Base-by-base conservation (phyloP, 2,888 invertebrate genomes). In the Scaptomyza flava region DNA sequence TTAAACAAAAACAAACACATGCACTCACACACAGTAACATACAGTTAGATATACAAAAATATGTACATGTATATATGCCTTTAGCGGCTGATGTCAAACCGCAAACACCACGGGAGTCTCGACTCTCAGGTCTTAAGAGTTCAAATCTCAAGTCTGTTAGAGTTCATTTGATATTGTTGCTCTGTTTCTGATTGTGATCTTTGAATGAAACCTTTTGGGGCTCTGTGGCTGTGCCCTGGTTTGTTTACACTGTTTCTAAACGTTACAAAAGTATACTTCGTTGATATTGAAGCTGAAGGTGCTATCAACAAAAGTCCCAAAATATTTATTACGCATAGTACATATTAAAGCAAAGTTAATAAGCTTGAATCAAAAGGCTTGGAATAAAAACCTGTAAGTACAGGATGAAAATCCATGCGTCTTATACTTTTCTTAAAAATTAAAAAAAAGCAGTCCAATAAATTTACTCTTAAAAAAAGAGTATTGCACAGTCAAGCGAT, bases 71-170 rank as follows among this genome's bases (percentile, higher is more conserved):
- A 42, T 50, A 36, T 54, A 60, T 50, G 61, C 23, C 63, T 51
- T 17, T 46, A 51, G 17, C 54, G 54, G 41, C 59, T 58, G 66
- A 57, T 68, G 78, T 77, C 74, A 73, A 82, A 82, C 82, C 81
- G 67, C 82, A 82, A 64, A 66, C 77, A 78, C 80, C 71, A 68
- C 78, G 85, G 85, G 85, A 77, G 75, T 72, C 79, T 68, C 50
- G 27, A 48, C 42, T 61, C 65, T 67, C 46, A 52, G 36, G 20
- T 52, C 52, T 41, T 41, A 3, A 48, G 30, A 33, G 41, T 47
- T 51, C 1, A 38, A 20, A 11, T 42, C 54, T 68, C 20, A 34
- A 47, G 42, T 56, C 60, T 43, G 33, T 48, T 56, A 27, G 58
- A 72, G 78, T 77, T 79, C 76, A 79, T 79, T 79, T 69, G 79